Conservation (phyloP, 2,113 vertebrate species). For the Gulo gulo region DNA sequence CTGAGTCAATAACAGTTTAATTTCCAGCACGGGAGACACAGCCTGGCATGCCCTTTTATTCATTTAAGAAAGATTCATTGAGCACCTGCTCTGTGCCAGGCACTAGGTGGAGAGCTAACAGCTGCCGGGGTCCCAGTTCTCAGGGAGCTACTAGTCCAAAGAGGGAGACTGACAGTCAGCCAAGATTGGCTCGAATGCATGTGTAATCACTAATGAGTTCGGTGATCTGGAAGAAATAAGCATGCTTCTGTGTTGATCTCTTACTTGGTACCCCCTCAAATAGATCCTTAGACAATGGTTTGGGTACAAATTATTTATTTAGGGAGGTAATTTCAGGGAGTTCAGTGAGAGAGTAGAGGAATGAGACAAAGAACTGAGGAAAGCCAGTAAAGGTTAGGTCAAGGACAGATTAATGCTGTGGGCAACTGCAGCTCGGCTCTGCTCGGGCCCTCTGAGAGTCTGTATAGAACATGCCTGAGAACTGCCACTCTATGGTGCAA, state of each 20-base stretch:
- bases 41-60: background rate
- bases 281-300: background rate
- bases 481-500: background rate
- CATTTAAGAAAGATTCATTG: background rate
- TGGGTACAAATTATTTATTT: background rate
- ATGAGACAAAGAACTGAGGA: background rate
- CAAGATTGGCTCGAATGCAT: background rate
- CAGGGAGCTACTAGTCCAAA: background rate
- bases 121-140: background rate
- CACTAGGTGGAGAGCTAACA: background rate
- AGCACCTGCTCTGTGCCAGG: background rate
- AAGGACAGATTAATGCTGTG: background rate
- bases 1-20: background rate
- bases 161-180: background rate
- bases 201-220: background rate
- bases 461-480: background rate
- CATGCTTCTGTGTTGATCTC: background rate
- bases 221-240: background rate
- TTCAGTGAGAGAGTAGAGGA: background rate
- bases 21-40: background rate
- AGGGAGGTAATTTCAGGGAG: background rate
- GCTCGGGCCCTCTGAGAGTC: background rate
- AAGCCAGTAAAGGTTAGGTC: background rate
- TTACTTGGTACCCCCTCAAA: background rate
- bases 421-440: background rate